A percentile compares a stretch with the other conserved stretches of the same genome.
These are phyloP conservation scores for Hippopotamus amphibius DNA, from an alignment of 2,113 vertebrate species.

Conservation along the genomic window DNA sequence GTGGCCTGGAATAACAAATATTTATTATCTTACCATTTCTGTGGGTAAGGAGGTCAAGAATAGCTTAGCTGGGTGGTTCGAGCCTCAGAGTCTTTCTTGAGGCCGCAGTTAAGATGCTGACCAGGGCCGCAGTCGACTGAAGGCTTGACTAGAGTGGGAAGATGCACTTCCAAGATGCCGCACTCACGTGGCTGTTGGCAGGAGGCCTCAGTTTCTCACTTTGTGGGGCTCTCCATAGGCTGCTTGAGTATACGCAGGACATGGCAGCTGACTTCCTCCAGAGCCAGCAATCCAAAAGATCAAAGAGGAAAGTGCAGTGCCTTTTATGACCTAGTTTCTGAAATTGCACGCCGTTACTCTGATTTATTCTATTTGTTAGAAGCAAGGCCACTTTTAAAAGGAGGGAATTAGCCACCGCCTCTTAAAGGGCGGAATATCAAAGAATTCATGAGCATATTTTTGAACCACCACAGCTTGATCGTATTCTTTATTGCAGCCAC, in stretches of 20 bases:
- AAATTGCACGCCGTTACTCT: background rate
- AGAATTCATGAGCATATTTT: background rate
- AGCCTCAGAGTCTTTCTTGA: background rate
- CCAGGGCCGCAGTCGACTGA: background rate
- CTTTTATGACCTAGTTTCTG: background rate
- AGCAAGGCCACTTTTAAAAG: background rate
- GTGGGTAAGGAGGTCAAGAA: background rate
- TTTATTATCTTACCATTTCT: background rate
- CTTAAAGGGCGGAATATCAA: background rate
- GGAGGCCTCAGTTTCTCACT: background rate
- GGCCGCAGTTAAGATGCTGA: background rate
- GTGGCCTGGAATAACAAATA: background rate
- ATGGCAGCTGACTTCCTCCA: background rate
- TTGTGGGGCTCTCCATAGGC: background rate
- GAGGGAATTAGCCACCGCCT: background rate
- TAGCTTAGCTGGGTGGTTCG: background rate
- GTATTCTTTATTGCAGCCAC: background rate
- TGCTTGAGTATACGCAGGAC: background rate
- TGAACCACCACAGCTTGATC: background rate
- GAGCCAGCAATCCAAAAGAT: background rate
- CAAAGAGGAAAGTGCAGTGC: background rate
- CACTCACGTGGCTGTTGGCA: accelerated
- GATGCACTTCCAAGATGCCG: background rate
- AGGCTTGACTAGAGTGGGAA: accelerated
- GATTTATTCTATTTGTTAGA: background rate